Evolutionary conservation across 2,888 invertebrate species (phyloP), one percentile per base, ranked within the genome.

Genomic region (Spisula solida): DNA sequence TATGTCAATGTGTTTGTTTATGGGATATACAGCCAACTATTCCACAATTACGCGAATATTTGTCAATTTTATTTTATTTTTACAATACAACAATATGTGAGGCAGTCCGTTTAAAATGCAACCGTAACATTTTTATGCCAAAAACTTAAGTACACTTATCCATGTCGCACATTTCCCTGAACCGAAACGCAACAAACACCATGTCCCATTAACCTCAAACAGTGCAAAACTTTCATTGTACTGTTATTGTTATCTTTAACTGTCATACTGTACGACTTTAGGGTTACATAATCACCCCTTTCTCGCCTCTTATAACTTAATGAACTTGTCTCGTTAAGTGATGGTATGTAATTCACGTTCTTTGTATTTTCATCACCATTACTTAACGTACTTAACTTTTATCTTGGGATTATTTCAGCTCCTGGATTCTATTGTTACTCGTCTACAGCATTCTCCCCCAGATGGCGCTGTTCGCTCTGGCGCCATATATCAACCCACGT

Each of bases 381-480:
- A 41, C 41, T 41, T n/a, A n/a, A n/a, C n/a, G n/a, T n/a, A n/a
- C n/a, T n/a, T 12, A 51, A 51, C 51, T 16, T 12, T 51, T 51
- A 16, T 51, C 51, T 16, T 1, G 51, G 6, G 51, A 16, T 51
- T 14, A 51, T 89, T 88, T 6, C 91, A 96, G 95, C 6, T 92
- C 95, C 0, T 94, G 94, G 94, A 92, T 94, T 25, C 91, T 95
- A 5, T 88, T 95, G 78, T 82, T 95, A 48, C 88, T 94, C 20
- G 93, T 95, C 4, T 95, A 96, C 91, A 93, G 95, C 51, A 87
- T 95, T 66, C 89, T 95, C 20, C 95, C 96, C 0, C 94, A 95
- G 85, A 89, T 95, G 41, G 92, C 94, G 41, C 88, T 95, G 83
- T 92, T 95, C 25, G 94, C 95, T 47, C 87, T 95, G 25, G 95